These are phyloP conservation scores for Parazoanthus swiftii DNA, from an alignment of 92 coral and sea anemone species.

Conservation along the genomic window DNA sequence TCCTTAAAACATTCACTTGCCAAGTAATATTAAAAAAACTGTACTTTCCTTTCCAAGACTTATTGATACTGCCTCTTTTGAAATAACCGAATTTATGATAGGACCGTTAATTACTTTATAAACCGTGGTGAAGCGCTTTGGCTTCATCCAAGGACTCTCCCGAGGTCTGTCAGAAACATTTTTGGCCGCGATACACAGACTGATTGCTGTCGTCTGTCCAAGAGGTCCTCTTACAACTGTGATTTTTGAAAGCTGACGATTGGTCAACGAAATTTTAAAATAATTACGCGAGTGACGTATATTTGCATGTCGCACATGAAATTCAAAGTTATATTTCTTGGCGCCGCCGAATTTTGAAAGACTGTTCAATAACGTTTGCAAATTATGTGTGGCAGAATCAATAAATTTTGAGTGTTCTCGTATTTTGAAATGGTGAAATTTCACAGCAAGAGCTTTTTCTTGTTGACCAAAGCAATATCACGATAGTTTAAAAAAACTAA, in stretches of 20 bases:
- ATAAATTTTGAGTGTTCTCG: not conserved
- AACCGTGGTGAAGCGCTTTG: not conserved
- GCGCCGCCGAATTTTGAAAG: not conserved
- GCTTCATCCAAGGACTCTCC: conserved; percentile 2
- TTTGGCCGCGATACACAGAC: not conserved
- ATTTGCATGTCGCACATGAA: conserved; percentile 7
- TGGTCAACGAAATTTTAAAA: not conserved
- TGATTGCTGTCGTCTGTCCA: not conserved
- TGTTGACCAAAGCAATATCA: not conserved
- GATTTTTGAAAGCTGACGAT: not conserved
- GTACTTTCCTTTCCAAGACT: not conserved
- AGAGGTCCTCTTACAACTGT: not conserved
- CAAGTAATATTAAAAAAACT: not conserved
- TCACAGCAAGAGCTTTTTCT: not conserved
- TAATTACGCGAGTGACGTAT: not conserved
- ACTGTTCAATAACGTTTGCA: not conserved
- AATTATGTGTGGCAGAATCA: not conserved
- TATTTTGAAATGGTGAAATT: not conserved
- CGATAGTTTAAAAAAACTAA: not conserved
- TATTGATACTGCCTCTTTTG: not conserved
- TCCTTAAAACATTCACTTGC: not conserved
- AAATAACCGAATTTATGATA: not conserved
- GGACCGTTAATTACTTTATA: not conserved
- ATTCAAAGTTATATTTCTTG: not conserved
- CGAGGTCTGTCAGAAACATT: not conserved